Evolutionary conservation across 2,113 vertebrate genomes (phyloP), one percentile per base, ranked within the genome.

Genomic region (Sceloporus tristichus): DNA sequence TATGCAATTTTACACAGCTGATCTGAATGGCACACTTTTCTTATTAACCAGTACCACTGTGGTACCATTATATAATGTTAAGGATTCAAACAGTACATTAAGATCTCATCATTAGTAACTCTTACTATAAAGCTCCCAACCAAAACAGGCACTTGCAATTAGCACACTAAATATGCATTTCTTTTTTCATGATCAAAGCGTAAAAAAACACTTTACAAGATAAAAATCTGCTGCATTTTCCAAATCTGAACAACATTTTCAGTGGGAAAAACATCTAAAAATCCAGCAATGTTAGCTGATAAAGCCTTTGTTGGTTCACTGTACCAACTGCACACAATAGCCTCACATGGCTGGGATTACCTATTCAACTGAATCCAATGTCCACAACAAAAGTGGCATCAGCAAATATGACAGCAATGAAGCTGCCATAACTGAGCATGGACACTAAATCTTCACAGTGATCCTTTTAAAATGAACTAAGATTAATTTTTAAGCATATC

Each of bases 361-460:
- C 80, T 87, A 79, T 87, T 85, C 10, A 82, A 25, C 48, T 56
- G 59, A 19, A 82, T 40, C 71, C 84, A 1, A 42, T 25, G 88
- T 87, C 85, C 62, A 88, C 29, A 90, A 75, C 83, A 86, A 87
- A 21, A 88, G 27, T 53, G 90, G 27, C n/a, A 34, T 77, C 54
- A 78, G 53, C 54, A 74, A 80, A 79, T 48, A 8, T 23, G 54
- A n/a, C 38, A 62, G 56, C 71, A 8, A 82, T 54, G 82, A 80
- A 88, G 53, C 18, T 65, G 19, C 79, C 25, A 70, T 0, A 1
- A 73, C 62, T 71, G 68, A 92, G 77, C 42, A 66, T 79, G 7
- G 34, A 83, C 86, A 59, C 66, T 90, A 91, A 75, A 40, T 82
- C 59, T 77, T 74, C 42, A 68, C 18, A 77, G 23, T 56, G 34